Conservation (phyloP, 1,140 invertebrate genomes). For the Drosophila nigromelanica region DNA sequence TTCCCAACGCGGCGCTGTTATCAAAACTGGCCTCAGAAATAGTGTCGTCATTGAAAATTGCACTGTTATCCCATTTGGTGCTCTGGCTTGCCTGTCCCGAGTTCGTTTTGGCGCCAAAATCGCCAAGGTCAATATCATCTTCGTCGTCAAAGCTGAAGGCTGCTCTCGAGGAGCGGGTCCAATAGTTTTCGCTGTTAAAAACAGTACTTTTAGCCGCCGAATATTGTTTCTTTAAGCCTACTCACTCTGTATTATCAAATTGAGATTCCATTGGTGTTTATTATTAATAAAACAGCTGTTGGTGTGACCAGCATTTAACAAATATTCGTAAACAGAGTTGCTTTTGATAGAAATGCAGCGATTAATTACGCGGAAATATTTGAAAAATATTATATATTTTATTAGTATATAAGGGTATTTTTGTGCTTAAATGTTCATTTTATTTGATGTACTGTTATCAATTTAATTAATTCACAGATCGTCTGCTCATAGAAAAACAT, state of each 20-base stretch:
- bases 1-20: conserved; percentile 53
- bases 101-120: conserved; percentile 9
- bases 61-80: conserved; percentile 47
- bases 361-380: no score
- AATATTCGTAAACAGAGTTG: background rate
- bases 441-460: background rate
- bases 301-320: conserved; percentile 23
- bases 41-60: conserved; percentile 74
- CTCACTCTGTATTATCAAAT: conserved; percentile 46
- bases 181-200: conserved; percentile 70
- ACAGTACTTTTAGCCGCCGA: background rate
- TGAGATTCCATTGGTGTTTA: conserved; percentile 41
- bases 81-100: conserved; percentile 16
- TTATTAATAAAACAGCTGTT: conserved; percentile 6
- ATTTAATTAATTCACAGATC: no score
- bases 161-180: conserved; percentile 76
- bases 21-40: conserved; percentile 77
- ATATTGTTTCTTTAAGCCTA: background rate
- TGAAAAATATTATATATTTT: no score
- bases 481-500: no score
- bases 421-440: background rate
- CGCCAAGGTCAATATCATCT: conserved; percentile 52
- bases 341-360: background rate
- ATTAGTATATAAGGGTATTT: background rate
- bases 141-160: conserved; percentile 83